A percentile compares a stretch with the other conserved stretches of the same genome.
These are phyloP conservation scores for Willisornis vidua DNA, from an alignment of 2,113 vertebrate species.

Conservation along the genomic window DNA sequence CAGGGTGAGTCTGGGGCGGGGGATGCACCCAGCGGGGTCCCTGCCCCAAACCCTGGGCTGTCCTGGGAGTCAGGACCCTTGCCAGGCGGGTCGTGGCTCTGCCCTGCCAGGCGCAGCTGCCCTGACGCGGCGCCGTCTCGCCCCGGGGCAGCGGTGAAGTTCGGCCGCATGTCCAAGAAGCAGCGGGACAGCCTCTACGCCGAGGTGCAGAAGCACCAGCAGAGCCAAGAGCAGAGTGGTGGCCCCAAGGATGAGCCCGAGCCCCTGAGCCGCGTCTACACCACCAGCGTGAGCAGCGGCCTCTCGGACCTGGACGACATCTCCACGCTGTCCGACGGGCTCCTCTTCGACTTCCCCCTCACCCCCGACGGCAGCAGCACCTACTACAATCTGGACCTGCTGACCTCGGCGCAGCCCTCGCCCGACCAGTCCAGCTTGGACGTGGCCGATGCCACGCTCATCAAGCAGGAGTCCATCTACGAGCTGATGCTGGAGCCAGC, in stretches of 20 bases:
- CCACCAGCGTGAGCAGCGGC: constrained; percentile 78
- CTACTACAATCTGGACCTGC: constrained; percentile 84
- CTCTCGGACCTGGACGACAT: constrained; percentile 87
- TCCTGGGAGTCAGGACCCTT: not conserved
- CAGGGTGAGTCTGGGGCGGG: rapidly evolving
- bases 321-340: constrained; percentile 80
- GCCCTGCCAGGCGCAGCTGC: not conserved
- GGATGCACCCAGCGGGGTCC: rapidly evolving
- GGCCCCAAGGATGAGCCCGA: constrained; percentile 67
- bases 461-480: constrained; percentile 83
- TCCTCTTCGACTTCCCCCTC: constrained; percentile 88
- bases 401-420: constrained; percentile 84
- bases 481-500: constrained; percentile 83
- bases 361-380: constrained; percentile 80
- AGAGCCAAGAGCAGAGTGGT: constrained; percentile 78
- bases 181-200: constrained; percentile 91
- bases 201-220: constrained; percentile 92
- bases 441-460: constrained; percentile 73
- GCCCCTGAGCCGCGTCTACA: constrained; percentile 73
- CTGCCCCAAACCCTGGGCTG: rapidly evolving
- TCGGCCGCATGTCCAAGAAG: constrained; percentile 95
- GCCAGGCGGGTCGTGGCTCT: rapidly evolving
- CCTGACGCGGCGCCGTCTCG: rapidly evolving
- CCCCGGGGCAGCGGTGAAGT: constrained; percentile 84
- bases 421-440: constrained; percentile 85